Evolutionary conservation across 1,140 invertebrate species (phyloP).

Genomic region (Drosophila fuyamai): DNA sequence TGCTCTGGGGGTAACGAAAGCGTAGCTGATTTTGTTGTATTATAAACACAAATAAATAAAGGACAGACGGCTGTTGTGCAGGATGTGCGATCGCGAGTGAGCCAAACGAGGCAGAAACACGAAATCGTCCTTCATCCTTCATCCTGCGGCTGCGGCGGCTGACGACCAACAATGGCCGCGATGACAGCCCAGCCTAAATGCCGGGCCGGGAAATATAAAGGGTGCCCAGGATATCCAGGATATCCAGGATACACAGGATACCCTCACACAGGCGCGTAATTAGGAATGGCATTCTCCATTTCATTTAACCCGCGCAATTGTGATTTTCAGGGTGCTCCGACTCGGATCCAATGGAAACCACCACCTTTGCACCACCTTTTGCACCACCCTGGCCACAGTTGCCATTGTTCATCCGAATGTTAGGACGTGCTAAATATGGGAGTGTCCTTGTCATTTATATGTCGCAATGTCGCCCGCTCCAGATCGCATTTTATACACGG

Average conservation of each 20-base stretch:
- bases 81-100: constrained; percentile 56
- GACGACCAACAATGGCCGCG: constrained; percentile 77
- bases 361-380: constrained; percentile 37
- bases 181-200: constrained; percentile 74
- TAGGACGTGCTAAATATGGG: constrained; percentile 84
- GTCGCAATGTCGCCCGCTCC: constrained; percentile 64
- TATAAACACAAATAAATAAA: constrained; percentile 84
- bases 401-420: constrained; percentile 63
- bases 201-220: constrained; percentile 45
- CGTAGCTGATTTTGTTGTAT: constrained; percentile 84
- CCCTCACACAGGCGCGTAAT: constrained; percentile 57
- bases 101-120: constrained; percentile 70
- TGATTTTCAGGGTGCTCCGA: constrained; percentile 67
- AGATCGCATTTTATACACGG: constrained; percentile 45
- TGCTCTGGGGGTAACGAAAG: constrained; percentile 60
- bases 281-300: constrained; percentile 84
- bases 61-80: constrained; percentile 59
- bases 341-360: constrained; percentile 19
- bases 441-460: constrained; percentile 84
- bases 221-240: constrained; percentile 55
- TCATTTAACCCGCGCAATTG: constrained; percentile 74
- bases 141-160: constrained; percentile 71
- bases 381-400: constrained; percentile 60
- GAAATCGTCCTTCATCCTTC: constrained; percentile 56
- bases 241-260: constrained; percentile 27